These are phyloP conservation scores for Tyrophagus putrescentiae DNA, from an alignment of 1,140 invertebrate species.

Conservation along the genomic window DNA sequence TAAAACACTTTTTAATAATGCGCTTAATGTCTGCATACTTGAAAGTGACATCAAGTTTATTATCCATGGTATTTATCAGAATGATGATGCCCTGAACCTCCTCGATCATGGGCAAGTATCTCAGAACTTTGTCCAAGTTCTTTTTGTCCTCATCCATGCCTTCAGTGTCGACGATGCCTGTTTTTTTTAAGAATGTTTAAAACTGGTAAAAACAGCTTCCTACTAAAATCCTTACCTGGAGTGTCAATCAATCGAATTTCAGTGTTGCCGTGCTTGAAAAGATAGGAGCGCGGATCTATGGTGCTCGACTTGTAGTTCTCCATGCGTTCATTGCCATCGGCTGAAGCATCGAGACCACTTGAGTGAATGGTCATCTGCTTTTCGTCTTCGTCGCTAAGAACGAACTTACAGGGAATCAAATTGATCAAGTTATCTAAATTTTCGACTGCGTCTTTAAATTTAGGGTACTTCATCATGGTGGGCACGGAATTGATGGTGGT, in stretches of 20 bases:
- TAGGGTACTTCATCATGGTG: neutral
- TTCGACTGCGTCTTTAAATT: neutral
- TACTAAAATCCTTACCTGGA: no score
- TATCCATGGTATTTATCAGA: constrained; percentile 24
- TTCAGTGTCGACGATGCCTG: constrained; percentile 29
- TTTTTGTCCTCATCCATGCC: constrained; percentile 28
- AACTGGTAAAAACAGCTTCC: no score
- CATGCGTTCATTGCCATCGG: neutral
- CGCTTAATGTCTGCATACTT: no score
- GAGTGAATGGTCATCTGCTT: neutral
- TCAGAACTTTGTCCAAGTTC: constrained; percentile 29
- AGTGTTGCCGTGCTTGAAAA: constrained; percentile 18
- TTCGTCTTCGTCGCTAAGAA: neutral
- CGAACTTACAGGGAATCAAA: neutral
- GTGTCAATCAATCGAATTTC: constrained; percentile 29
- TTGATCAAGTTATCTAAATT: neutral
- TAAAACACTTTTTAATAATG: no score
- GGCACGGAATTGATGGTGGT: neutral
- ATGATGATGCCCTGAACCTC: constrained; percentile 28
- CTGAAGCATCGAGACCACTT: neutral
- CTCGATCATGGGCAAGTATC: constrained; percentile 20
- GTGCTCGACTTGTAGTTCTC: neutral
- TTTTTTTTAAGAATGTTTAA: no score
- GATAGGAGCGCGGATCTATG: constrained; percentile 17
- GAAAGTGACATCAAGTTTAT: constrained; percentile 21